Evolutionary conservation across 2,888 invertebrate genomes (phyloP), one percentile per base, ranked within the genome.

Genomic region (Tetanocera ferruginea): DNA sequence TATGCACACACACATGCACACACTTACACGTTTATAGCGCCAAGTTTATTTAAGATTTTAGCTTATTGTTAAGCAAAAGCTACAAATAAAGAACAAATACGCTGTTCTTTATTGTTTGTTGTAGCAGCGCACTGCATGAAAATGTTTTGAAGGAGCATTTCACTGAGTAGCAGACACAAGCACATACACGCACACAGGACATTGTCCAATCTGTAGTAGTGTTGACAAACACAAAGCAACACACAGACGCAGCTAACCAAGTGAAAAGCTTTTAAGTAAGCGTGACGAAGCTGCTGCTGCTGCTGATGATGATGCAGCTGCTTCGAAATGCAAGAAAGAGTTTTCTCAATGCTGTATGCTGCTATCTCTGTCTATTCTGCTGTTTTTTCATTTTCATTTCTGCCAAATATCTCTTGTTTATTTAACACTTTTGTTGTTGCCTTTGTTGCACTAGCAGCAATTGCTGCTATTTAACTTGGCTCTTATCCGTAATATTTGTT

Each of bases 1-100:
- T 34, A 69, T 57, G 57, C 43, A 64, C 17, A 71, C 23, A 28
- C 11, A 67, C 52, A 37, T 9, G 28, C 66, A 72, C 37, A 51
- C 64, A 37, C 75, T 64, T 51, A 51, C 17, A 34, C 5, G 11
- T 52, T 52, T 8, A 43, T 66, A 11, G 37, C 28, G 62, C 31
- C 67, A 76, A 60, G 69, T 76, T 76, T 76, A 76, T 69, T 76
- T 69, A 43, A 60, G 76, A 57, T 66, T 73, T 74, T 25, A 49
- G 57, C 60, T 62, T 70, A 37, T 73, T 76, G 43, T 76, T 62
- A 55, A 51, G 66, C 51, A 62, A 71, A 28, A n/a, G 52, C 19
- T 14, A 28, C 19, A 70, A 60, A 57, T 67, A 34, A 23, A 73
- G 17, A 17, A 70, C 43, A 8, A 49, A 49, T 23, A 69, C 19